Conservation (phyloP, 1,140 invertebrate species). For the Tetramorium simillimum region DNA sequence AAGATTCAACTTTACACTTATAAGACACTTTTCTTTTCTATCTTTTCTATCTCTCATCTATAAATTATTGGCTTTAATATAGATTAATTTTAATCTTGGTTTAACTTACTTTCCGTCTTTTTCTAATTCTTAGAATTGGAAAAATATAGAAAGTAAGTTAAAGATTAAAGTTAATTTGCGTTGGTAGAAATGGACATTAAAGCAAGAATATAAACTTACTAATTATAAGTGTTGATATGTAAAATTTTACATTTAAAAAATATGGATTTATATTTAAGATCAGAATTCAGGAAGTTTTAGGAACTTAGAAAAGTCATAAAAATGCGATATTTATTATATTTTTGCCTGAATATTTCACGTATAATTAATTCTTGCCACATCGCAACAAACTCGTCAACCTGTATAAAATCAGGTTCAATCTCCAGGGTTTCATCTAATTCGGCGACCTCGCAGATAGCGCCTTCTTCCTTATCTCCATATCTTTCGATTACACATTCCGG, state of each 20-base stretch:
- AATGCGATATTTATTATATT: neutral
- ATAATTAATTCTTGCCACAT: neutral
- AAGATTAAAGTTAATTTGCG: too few relatives aligned
- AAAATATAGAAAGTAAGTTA: too few relatives aligned
- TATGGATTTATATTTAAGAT: neutral
- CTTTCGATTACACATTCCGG: conserved; percentile 41
- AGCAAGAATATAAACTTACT: too few relatives aligned
- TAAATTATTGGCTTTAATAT: neutral
- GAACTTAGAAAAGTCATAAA: neutral
- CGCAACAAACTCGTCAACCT: neutral
- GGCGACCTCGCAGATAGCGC: neutral
- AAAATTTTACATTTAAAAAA: neutral
- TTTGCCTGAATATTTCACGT: neutral
- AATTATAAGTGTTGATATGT: neutral
- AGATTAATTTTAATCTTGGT: too few relatives aligned
- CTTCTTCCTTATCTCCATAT: neutral
- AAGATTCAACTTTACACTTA: neutral
- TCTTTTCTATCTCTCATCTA: neutral
- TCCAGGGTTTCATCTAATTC: neutral
- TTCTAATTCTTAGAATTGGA: too few relatives aligned
- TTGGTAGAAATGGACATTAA: too few relatives aligned
- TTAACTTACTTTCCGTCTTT: too few relatives aligned
- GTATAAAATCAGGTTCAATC: conserved; percentile 21
- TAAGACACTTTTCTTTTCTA: neutral
- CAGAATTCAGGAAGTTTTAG: neutral